Conservation (phyloP, 2,113 vertebrate species). For the pig (Sus scrofa) region DNA sequence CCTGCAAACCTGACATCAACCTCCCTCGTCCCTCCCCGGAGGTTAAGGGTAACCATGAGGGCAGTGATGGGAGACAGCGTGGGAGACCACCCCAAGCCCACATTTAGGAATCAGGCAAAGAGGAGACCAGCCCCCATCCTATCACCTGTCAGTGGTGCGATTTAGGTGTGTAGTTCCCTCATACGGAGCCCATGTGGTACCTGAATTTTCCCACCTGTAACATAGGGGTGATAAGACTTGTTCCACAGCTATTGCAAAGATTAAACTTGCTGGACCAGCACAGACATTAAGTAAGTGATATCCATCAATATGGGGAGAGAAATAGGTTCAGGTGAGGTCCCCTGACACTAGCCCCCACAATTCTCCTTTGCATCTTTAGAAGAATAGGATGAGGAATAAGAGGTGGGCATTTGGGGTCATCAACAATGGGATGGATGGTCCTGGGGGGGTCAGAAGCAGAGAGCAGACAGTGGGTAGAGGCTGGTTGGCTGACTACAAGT, state of each 20-base stretch:
- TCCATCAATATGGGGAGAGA: rapidly evolving
- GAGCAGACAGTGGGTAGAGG: background rate
- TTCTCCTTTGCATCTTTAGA: background rate
- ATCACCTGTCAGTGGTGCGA: background rate
- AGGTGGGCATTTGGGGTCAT: background rate
- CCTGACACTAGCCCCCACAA: background rate
- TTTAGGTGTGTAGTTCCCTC: background rate
- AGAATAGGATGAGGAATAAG: background rate
- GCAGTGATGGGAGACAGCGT: rapidly evolving
- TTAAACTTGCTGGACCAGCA: too few species aligned
- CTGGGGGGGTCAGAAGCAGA: too few species aligned
- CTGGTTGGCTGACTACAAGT: background rate
- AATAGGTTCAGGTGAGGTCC: background rate
- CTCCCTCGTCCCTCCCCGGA: background rate
- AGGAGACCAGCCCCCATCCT: too few species aligned
- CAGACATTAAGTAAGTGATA: background rate
- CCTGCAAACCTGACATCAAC: rapidly evolving
- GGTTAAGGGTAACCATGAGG: rapidly evolving
- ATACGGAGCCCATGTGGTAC: rapidly evolving
- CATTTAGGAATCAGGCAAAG: background rate
- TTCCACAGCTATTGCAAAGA: background rate
- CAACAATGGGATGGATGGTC: rapidly evolving
- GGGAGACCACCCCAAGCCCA: background rate
- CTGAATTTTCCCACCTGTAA: background rate
- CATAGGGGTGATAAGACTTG: background rate